Evolutionary conservation across 2,888 invertebrate species (phyloP), one percentile per base, ranked within the genome.

Genomic region (Agonopterix subpropinquella): DNA sequence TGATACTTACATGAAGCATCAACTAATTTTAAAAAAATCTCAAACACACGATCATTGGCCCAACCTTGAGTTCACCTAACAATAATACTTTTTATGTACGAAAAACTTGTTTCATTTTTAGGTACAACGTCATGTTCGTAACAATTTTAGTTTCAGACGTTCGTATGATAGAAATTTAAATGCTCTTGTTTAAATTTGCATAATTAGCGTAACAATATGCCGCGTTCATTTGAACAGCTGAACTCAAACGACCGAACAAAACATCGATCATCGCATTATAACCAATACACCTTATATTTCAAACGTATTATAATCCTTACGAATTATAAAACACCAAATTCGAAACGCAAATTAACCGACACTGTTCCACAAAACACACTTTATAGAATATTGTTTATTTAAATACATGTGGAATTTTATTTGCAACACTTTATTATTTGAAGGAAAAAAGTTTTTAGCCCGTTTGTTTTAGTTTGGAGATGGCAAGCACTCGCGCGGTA

Each of bases 151-250:
- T 68, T 67, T 62, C 64, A 67, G 64, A 65, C 64, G 39, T 42
- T 42, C 48, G 53, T 57, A 13, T 46, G 41, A 36, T 58, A 53
- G 56, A 61, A 58, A 69, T 70, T 68, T 58, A 64, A 67, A 73
- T 70, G 70, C 67, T 70, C 69, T 74, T 70, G 51, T 58, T 53
- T 55, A 51, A 67, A 71, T 73, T 70, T 67, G 60, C 68, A 69
- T 73, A 67, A 62, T 64, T 53, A 55, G 50, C 66, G 62, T 62
- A 61, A 65, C 65, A 60, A 62, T 54, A 63, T 56, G 56, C 41
- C 55, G 56, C 58, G 55, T 59, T 57, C 55, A 60, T 73, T 72
- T 71, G 57, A 54, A 63, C 75, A 75, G 71, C 70, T 74, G 72
- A 59, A 69, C 62, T 50, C 54, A 54, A 58, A 54, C 62, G 62